Evolutionary conservation across 2,888 invertebrate genomes (phyloP), one percentile per base, ranked within the genome.

Genomic region (Microdon myrmicae): DNA sequence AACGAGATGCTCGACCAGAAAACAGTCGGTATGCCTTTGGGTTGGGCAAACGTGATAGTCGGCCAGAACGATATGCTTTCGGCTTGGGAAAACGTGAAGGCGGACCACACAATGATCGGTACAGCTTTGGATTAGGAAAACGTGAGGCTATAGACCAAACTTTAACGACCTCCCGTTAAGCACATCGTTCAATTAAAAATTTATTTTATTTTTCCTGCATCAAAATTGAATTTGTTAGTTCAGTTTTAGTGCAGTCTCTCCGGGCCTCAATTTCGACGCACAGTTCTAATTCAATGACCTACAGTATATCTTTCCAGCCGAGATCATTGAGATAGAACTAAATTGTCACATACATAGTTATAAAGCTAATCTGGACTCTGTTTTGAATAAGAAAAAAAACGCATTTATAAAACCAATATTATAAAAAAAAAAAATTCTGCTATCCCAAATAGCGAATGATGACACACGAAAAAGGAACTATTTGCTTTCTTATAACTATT

Each of bases 71-170:
- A 0, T 87, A 86, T 79, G 84, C 84, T 14, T 87, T 87, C 71
- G 87, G 87, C 0, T 79, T 87, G 4, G 87, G 87, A 7, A 86
- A 87, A 71, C 82, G 87, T 12, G 78, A 80, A 17, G 20, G 12
- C 14, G 37, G 51, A 44, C 19, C 28, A 22, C 51, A 59, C 4
- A 58, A 53, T 13, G 66, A 66, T 10, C 84, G 84, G 0, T 87
- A 85, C 78, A 83, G 84, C 25, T 87, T 87, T 72, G 87, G 87
- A 0, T 79, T 87, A 4, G 87, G 87, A 5, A 87, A 87, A 71
- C 82, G 87, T 8, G 77, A 79, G 13, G 35, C 20, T 4, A 2
- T 48, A 22, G 17, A 45, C 23, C 20, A 41, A 26, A 43, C 41
- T 4, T 41, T 32, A 8, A 12, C 45, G 4, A 20, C 19, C 17